Evolutionary conservation across 2,797 vertebrate species (phyloP).

Genomic region (Sebastiscus albofasciatus): DNA sequence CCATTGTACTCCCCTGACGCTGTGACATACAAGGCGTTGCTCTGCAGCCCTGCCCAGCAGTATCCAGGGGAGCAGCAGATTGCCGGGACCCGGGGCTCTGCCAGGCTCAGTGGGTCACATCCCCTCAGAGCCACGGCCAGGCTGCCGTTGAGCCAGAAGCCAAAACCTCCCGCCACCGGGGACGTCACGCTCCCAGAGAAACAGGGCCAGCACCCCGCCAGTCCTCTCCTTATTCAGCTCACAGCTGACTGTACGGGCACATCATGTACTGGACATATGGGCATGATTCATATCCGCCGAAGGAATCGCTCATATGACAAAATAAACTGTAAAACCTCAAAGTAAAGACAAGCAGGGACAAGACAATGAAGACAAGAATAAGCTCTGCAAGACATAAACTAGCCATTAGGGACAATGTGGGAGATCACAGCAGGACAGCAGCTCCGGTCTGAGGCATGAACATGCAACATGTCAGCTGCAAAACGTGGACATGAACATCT

Average conservation of each 20-base stretch:
- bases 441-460: neutral
- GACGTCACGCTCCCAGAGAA: constrained; percentile 64
- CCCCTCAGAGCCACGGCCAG: constrained; percentile 68
- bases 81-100: constrained; percentile 58
- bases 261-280: constrained; percentile 72
- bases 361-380: neutral
- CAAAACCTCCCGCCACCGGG: constrained; percentile 59
- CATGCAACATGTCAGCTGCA: neutral
- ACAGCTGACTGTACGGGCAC: constrained; percentile 45
- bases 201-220: constrained; percentile 38
- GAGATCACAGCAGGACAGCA: constrained; percentile 2
- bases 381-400: neutral
- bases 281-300: constrained; percentile 66
- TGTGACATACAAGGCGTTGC: constrained; percentile 28
- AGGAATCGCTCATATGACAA: constrained; percentile 32
- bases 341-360: neutral
- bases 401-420: neutral
- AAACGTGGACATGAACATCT: neutral
- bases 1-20: constrained; percentile 28
- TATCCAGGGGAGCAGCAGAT: constrained; percentile 73
- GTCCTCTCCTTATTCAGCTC: constrained; percentile 46
- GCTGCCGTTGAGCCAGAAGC: constrained; percentile 46
- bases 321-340: constrained; percentile 14
- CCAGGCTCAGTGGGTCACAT: constrained; percentile 82
- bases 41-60: constrained; percentile 25